A percentile compares a stretch with the other conserved stretches of the same genome.
Evolutionary conservation across 2,113 vertebrate species (phyloP).

Genomic region (Oplegnathus fasciatus): DNA sequence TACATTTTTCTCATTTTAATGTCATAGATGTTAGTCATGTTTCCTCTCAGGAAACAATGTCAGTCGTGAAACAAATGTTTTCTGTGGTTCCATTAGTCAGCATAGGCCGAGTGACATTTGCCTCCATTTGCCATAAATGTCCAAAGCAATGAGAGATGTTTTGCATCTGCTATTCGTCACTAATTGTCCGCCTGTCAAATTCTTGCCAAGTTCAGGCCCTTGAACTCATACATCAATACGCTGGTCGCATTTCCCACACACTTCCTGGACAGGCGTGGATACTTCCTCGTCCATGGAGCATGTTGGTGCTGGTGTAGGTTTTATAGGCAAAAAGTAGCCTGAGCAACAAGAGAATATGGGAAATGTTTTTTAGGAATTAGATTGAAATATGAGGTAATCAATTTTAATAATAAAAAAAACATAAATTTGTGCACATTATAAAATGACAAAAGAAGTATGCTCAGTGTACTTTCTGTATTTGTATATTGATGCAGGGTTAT

Average conservation of each 20-base stretch:
- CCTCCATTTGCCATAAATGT: constrained; percentile 14
- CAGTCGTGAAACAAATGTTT: neutral
- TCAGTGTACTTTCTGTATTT: neutral
- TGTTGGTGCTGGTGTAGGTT: neutral
- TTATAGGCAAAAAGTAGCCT: constrained; percentile 45
- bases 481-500: neutral
- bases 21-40: constrained; percentile 14
- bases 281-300: constrained; percentile 56
- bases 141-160: constrained; percentile 3
- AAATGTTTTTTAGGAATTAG: neutral
- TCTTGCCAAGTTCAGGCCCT: neutral
- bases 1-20: neutral
- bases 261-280: constrained; percentile 81
- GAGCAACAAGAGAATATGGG: constrained; percentile 13
- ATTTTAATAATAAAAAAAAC: neutral
- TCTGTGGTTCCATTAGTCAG: neutral
- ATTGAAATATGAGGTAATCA: neutral
- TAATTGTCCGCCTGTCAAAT: neutral
- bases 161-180: neutral
- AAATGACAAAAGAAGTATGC: neutral
- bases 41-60: constrained; percentile 10
- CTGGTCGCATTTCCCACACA: constrained; percentile 70
- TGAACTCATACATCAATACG: constrained; percentile 62
- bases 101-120: neutral
- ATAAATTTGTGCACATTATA: neutral